Evolutionary conservation across 1,140 invertebrate species (phyloP).

Genomic region (Drosophila carrolli): DNA sequence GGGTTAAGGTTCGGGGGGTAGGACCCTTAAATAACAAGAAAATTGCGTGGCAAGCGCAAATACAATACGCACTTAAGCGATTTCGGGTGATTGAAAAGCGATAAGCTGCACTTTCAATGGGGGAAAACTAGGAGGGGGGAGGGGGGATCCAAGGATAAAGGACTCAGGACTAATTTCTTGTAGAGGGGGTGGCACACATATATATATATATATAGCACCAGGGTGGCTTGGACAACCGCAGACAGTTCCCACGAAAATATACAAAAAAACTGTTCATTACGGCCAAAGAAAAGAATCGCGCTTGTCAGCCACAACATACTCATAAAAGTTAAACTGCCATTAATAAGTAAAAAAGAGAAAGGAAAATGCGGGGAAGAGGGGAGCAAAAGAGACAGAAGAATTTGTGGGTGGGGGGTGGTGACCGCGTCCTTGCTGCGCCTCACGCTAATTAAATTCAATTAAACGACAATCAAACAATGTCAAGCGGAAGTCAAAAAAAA

Average conservation of each 20-base stretch:
- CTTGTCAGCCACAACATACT: slow-evolving; percentile 60
- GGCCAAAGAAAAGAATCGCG: slow-evolving; percentile 7
- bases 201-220: background rate
- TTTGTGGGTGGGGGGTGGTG: background rate
- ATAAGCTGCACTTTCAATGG: slow-evolving; percentile 37
- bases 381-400: no score
- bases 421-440: slow-evolving; percentile 63
- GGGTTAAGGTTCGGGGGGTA: slow-evolving; percentile 17
- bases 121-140: background rate
- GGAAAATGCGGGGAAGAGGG: background rate
- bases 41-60: slow-evolving; percentile 74
- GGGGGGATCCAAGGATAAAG: background rate
- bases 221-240: slow-evolving; percentile 35
- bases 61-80: slow-evolving; percentile 54
- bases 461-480: slow-evolving; percentile 84
- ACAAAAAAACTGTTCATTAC: background rate
- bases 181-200: background rate
- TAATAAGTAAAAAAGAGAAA: slow-evolving; percentile 56
- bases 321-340: slow-evolving; percentile 76
- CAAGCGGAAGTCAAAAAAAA: slow-evolving; percentile 73
- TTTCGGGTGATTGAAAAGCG: slow-evolving; percentile 46
- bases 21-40: slow-evolving; percentile 54
- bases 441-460: slow-evolving; percentile 84
- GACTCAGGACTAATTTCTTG: background rate
- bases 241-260: slow-evolving; percentile 39